These are phyloP conservation scores for Eristalis arbustorum DNA, from an alignment of 2,888 invertebrate genomes.

Conservation along the genomic window DNA sequence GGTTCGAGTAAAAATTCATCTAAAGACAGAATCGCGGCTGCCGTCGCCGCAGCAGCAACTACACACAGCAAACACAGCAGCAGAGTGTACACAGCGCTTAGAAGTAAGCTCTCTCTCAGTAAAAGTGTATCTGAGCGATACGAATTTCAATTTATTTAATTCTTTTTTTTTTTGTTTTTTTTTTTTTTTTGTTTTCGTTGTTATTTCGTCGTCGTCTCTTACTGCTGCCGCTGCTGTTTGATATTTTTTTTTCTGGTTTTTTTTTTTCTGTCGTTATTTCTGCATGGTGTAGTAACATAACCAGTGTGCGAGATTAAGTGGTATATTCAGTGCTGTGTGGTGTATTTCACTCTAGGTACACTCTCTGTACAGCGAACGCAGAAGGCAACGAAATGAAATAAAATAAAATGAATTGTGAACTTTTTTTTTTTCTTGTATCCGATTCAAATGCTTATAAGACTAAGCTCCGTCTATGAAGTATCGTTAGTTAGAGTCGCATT, in stretches of 20 bases:
- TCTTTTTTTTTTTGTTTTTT: slow-evolving; percentile 19
- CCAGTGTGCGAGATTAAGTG: slow-evolving; percentile 64
- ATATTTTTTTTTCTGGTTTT: slow-evolving; percentile 25
- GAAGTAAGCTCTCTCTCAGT: slow-evolving; percentile 35
- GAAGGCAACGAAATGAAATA: slow-evolving; percentile 15
- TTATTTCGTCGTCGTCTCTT: slow-evolving; percentile 21
- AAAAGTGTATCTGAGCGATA: slow-evolving; percentile 63
- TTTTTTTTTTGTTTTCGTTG: slow-evolving; percentile 1
- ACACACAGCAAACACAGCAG: slow-evolving; percentile 72
- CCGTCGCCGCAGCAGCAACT: slow-evolving; percentile 72
- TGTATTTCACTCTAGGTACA: slow-evolving; percentile 61
- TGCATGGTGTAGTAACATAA: slow-evolving; percentile 61
- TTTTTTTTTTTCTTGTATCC: slow-evolving; percentile 40
- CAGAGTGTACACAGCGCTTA: slow-evolving; percentile 21
- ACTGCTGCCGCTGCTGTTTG: slow-evolving; percentile 31
- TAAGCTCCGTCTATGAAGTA: slow-evolving; percentile 74
- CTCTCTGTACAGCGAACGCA: slow-evolving; percentile 43
- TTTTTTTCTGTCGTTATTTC: slow-evolving; percentile 44
- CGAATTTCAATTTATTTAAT: slow-evolving; percentile 56
- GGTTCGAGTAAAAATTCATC: slow-evolving; percentile 55
- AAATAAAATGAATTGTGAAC: slow-evolving; percentile 40
- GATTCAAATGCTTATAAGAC: slow-evolving; percentile 73
- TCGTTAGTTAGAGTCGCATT: slow-evolving; percentile 76
- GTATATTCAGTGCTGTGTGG: slow-evolving; percentile 60
- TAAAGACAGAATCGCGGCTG: slow-evolving; percentile 62